Conservation (phyloP, 1,140 invertebrate genomes). For the Bombus fervidus region DNA sequence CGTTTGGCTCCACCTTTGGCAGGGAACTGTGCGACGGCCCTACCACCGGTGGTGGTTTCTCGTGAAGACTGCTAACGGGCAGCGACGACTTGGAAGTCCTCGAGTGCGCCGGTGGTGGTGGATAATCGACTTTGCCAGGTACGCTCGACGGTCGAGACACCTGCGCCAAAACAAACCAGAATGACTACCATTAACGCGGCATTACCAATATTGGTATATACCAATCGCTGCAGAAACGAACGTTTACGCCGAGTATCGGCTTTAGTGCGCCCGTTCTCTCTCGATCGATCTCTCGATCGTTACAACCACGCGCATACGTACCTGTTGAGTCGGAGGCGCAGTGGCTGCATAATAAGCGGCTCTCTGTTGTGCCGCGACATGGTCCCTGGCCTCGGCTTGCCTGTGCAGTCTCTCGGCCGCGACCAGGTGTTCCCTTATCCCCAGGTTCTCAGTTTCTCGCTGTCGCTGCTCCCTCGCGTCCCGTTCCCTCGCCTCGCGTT, state of each 20-base stretch:
- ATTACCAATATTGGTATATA: neutral
- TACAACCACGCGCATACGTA: slow-evolving; percentile 35
- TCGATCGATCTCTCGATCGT: neutral
- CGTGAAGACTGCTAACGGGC: slow-evolving; percentile 76
- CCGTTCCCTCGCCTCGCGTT: slow-evolving; percentile 76
- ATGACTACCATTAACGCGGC: neutral
- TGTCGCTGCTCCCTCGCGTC: slow-evolving; percentile 78
- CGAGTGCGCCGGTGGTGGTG: slow-evolving; percentile 84
- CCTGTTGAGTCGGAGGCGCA: slow-evolving; percentile 77
- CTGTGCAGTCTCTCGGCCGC: slow-evolving; percentile 75
- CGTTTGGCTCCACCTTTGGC: slow-evolving; percentile 89
- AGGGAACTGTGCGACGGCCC: slow-evolving; percentile 83
- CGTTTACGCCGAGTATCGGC: too few relatives aligned
- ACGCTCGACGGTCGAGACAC: slow-evolving; percentile 81
- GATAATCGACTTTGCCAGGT: slow-evolving; percentile 84
- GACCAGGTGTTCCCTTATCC: slow-evolving; percentile 71
- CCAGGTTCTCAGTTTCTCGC: slow-evolving; percentile 68
- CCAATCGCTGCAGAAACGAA: neutral
- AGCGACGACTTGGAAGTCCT: slow-evolving; percentile 81
- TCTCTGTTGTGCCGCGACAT: slow-evolving; percentile 72
- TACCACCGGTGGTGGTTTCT: slow-evolving; percentile 81
- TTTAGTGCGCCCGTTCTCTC: neutral
- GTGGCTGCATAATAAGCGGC: slow-evolving; percentile 76
- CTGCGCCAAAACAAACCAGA: slow-evolving; percentile 54
- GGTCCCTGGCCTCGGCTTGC: slow-evolving; percentile 76